Conservation (phyloP, 2,113 vertebrate species). For the Lasiurus borealis region DNA sequence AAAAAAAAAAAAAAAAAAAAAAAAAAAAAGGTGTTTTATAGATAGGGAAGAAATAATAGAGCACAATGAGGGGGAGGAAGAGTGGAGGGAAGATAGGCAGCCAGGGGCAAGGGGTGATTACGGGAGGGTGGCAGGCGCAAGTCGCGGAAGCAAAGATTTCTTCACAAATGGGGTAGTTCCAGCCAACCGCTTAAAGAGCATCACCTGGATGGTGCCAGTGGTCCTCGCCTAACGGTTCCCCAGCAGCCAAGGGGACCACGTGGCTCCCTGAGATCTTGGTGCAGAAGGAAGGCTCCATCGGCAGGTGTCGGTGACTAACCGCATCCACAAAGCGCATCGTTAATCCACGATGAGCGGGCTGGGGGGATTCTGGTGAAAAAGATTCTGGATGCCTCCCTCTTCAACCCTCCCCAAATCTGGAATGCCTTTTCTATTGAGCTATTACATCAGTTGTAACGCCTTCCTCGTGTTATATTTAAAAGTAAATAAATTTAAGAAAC, state of each 20-base stretch:
- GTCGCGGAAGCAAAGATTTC: constrained; percentile 66
- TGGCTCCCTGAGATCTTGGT: neutral
- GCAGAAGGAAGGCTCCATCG: constrained; percentile 62
- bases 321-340: constrained; percentile 83
- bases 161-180: neutral
- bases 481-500: constrained; percentile 89
- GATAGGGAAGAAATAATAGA: neutral
- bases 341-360: constrained; percentile 82
- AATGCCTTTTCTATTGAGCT: constrained; percentile 86
- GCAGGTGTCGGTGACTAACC: constrained; percentile 97
- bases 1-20: neutral
- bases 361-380: constrained; percentile 88
- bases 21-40: neutral
- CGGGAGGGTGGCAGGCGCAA: neutral
- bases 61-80: neutral
- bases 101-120: neutral
- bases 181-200: neutral
- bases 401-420: constrained; percentile 87
- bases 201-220: neutral
- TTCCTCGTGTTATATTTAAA: constrained; percentile 91
- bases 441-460: constrained; percentile 89
- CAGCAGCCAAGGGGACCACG: neutral
- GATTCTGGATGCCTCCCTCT: constrained; percentile 87
- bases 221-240: neutral
- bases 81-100: neutral